These are phyloP conservation scores for Sepioteuthis lessoniana DNA, from an alignment of 2,888 invertebrate species.

Conservation along the genomic window DNA sequence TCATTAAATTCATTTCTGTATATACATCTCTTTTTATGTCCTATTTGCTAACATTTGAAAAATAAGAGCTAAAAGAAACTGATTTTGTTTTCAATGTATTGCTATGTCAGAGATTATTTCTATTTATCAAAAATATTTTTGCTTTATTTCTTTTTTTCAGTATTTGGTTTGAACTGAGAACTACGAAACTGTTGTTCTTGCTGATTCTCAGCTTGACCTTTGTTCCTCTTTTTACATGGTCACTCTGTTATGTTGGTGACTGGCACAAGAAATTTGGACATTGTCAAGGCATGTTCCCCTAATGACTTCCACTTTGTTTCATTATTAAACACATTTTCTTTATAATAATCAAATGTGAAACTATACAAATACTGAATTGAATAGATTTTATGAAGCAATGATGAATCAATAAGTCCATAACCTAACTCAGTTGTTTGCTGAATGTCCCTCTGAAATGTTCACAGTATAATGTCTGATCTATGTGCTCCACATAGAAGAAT, in stretches of 20 bases:
- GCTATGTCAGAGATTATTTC: too few species aligned
- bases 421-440: not conserved
- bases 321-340: not conserved
- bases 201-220: constrained; percentile 64
- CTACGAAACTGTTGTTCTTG: constrained; percentile 64
- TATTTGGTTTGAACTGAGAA: constrained; percentile 57
- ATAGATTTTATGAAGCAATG: not conserved
- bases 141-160: constrained; percentile 52
- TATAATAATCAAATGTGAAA: too few species aligned
- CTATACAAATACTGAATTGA: too few species aligned
- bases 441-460: not conserved
- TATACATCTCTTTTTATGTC: too few species aligned
- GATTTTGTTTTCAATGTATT: too few species aligned
- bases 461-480: too few species aligned
- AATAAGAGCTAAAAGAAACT: too few species aligned
- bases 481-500: too few species aligned
- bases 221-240: constrained; percentile 67
- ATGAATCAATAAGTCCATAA: not conserved
- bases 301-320: not conserved
- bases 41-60: too few species aligned
- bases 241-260: constrained; percentile 67
- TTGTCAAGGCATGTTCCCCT: constrained; percentile 66
- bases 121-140: too few species aligned
- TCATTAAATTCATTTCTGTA: too few species aligned
- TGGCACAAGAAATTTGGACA: constrained; percentile 67